phyloP scores from a whole-genome alignment of 2,113 vertebrate genomes.

The Lipotes vexillifer region DNA sequence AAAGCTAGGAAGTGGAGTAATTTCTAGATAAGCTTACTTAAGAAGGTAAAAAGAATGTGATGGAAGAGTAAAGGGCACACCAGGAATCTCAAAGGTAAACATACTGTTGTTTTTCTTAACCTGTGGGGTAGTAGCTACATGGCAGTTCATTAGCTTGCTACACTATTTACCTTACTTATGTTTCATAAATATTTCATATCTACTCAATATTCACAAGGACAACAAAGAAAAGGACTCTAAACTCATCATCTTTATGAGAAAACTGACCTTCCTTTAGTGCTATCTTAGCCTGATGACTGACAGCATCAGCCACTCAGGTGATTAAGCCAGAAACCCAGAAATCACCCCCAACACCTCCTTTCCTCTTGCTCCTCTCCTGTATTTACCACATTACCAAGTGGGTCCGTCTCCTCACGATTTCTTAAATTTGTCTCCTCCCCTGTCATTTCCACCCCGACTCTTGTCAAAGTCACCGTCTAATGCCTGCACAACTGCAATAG shows the following conservation, averaged over 20 bases:
- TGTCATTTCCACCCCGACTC: not conserved
- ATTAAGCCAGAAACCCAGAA: not conserved
- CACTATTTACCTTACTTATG: not conserved
- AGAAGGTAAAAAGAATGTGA: not conserved
- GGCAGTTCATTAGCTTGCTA: not conserved
- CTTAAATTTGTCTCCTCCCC: not conserved
- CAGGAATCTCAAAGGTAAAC: not conserved
- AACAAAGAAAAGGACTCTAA: not conserved
- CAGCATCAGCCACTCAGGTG: not conserved
- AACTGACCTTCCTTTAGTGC: not conserved
- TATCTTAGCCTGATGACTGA: not conserved
- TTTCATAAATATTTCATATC: not conserved
- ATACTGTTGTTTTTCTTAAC: not conserved
- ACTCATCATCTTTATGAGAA: not conserved
- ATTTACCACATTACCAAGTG: not conserved
- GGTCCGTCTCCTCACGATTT: not conserved
- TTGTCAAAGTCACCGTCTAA: not conserved
- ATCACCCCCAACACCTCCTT: not conserved
- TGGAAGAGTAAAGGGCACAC: not conserved
- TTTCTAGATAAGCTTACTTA: not conserved
- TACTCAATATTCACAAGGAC: not conserved
- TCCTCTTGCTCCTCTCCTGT: not conserved
- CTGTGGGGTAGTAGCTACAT: not conserved
- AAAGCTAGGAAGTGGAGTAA: not conserved
- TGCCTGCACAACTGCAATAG: not conserved